Evolutionary conservation across 2,797 vertebrate species (phyloP), one percentile per base, ranked within the genome.

Genomic region (Peromyscus eremicus): DNA sequence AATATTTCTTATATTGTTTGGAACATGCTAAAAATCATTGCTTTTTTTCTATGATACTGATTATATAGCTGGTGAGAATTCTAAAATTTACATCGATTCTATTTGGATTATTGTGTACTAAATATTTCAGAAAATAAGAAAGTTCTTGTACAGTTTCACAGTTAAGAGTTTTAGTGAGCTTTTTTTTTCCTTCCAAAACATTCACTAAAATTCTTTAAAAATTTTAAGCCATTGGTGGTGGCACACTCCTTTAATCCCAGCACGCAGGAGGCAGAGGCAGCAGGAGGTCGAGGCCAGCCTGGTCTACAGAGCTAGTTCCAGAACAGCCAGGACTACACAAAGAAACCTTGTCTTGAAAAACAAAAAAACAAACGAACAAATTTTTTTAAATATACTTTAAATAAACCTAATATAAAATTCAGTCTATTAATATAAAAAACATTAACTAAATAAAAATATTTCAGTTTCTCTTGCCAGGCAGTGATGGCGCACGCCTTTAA

Each of bases 171-270:
- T 91, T 64, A 82, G 2, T 91, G 81, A 55, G 70, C 14, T 91
- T 88, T 94, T 71, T 89, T 92, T 75, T 43, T 73, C 2, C 46
- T 81, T 64, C 21, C 34, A 43, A 84, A 37, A 17, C 4, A 55
- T 62, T 84, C 76, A 81, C 86, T 66, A 95, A 92, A 91, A 86
- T 82, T 94, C 62, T 87, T 92, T 83, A 83, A 94, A 43, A 75
- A 43, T 13, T 27, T 27, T 43, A 75, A 75, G 37, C 5, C 37
- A 40, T 11, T 25, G 5, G 23, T 25, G 23, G 71, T 75, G 23
- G 23, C 40, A 12, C 5, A 43, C 37, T 13, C 71, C 23, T 75
- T 75, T 43, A 75, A 43, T 75, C 23, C 37, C 40, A 73, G 23
- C 70, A 73, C 5, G 40, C 37, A 23, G 21, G 37, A 40, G 11